phyloP scores from a whole-genome alignment of 1,140 invertebrate genomes.

The Drosophila azteca region DNA sequence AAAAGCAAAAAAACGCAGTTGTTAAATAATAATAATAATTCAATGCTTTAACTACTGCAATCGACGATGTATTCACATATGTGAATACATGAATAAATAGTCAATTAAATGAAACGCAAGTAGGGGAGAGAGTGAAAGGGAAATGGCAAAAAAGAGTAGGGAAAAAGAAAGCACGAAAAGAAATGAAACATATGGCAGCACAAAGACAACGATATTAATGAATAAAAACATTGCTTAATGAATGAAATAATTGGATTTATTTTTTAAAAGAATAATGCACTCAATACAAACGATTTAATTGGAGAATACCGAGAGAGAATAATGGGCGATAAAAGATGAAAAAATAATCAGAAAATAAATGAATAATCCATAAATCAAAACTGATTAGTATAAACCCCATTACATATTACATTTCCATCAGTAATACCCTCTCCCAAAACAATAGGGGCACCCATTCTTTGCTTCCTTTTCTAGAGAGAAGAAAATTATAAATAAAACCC shows the following conservation, averaged over 20 bases:
- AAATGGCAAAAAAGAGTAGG: slow-evolving; percentile 18
- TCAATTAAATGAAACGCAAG: slow-evolving; percentile 19
- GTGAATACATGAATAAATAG: slow-evolving; percentile 15
- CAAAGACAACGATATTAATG: slow-evolving; percentile 6
- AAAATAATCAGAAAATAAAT: too few relatives aligned
- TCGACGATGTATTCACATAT: slow-evolving; percentile 30
- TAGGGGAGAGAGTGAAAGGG: slow-evolving; percentile 8
- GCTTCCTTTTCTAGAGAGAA: too few relatives aligned
- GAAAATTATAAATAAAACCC: too few relatives aligned
- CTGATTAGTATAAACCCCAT: too few relatives aligned
- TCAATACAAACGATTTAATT: slow-evolving; percentile 5
- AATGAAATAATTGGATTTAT: slow-evolving; percentile 35
- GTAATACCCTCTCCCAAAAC: too few relatives aligned
- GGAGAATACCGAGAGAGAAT: neutral
- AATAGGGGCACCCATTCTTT: too few relatives aligned
- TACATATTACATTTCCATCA: too few relatives aligned
- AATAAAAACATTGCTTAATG: slow-evolving; percentile 30
- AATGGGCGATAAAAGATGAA: neutral
- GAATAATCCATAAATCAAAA: too few relatives aligned
- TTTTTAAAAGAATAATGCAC: slow-evolving; percentile 16
- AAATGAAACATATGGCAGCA: slow-evolving; percentile 10
- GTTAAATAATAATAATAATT: slow-evolving; percentile 18
- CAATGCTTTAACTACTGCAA: slow-evolving; percentile 12
- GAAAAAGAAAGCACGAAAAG: slow-evolving; percentile 16
- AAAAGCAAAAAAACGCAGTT: slow-evolving; percentile 3